A percentile compares a stretch with the other conserved stretches of the same genome.
Evolutionary conservation across 2,888 invertebrate species (phyloP).

Genomic region (Caenorhabditis sp.): DNA sequence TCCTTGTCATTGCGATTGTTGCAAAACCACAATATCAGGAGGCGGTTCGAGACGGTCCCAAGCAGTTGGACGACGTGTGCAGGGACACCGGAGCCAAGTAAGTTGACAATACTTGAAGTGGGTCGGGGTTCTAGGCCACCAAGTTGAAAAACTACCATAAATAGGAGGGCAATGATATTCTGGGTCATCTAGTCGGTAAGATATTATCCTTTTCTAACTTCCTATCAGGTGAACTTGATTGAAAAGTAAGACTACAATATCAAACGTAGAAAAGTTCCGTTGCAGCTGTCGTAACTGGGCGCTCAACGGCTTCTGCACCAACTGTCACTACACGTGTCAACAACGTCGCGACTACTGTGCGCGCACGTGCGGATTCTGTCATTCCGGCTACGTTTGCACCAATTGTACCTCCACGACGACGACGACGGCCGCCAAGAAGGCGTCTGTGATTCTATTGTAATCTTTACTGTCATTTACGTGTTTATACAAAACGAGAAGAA

Average conservation of each 20-base stretch:
- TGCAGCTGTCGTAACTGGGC: slow-evolving; percentile 40
- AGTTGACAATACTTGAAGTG: neutral
- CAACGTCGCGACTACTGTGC: slow-evolving; percentile 32
- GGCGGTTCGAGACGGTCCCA: neutral
- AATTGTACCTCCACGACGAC: slow-evolving; percentile 1
- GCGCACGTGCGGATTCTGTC: slow-evolving; percentile 45
- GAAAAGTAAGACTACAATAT: too few species aligned
- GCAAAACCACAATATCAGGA: slow-evolving; percentile 12
- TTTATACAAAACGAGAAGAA: too few species aligned
- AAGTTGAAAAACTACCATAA: neutral
- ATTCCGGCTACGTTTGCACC: slow-evolving; percentile 9
- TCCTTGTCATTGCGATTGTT: neutral
- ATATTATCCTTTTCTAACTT: too few species aligned
- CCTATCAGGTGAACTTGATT: too few species aligned
- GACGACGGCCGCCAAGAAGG: neutral
- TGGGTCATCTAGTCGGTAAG: too few species aligned
- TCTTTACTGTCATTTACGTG: too few species aligned
- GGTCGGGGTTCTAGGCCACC: too few species aligned
- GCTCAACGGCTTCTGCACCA: slow-evolving; percentile 33
- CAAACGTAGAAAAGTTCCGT: too few species aligned
- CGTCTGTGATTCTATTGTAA: too few species aligned
- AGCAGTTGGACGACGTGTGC: slow-evolving; percentile 6
- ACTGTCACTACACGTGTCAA: slow-evolving; percentile 33
- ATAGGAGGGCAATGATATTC: too few species aligned
- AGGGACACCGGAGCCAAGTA: slow-evolving; percentile 23